Evolutionary conservation across 2,113 vertebrate species (phyloP), one percentile per base, ranked within the genome.

Genomic region (Mugil cephalus): DNA sequence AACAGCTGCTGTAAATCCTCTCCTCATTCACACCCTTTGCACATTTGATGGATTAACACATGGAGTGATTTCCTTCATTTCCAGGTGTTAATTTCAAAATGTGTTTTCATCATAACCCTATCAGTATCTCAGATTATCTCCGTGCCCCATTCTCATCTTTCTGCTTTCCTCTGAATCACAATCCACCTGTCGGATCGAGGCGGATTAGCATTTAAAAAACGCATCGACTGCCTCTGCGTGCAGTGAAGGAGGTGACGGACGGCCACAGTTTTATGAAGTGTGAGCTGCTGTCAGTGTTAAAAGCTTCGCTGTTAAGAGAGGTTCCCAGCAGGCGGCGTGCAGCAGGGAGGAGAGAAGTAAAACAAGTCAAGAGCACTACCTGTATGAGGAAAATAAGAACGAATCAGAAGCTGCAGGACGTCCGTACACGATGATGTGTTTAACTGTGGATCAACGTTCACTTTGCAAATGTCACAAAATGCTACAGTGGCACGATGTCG

Each of bases 1-100:
- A 81, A 79, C 78, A 84, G 70, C 83, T 74, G 79, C 79, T 75
- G 65, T 52, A 4, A 48, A 42, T 72, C 48, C 52, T 53, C 59
- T 14, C 30, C 17, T 39, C 50, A 2, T 43, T 62, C 71, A 58
- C 10, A 0, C 24, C 50, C 53, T 77, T 67, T 24, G 39, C 65
- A 64, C 60, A 62, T 5, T 47, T 66, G 51, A 24, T 47, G 46
- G n/a, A 54, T 76, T 45, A 72, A 40, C 68, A 61, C 61, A 47
- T 4, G 10, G 38, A 35, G 34, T 35, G 4, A 8, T 55, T 42
- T 13, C 19, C 59, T 68, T 64, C 21, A 59, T 65, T 69, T 58
- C 59, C 13, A 13, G 15, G n/a, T 18, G 14, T 53, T 59, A 34
- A 53, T 56, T 35, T 68, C 40, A 38, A 15, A 50, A 51, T 4